Evolutionary conservation across 2,797 vertebrate species (phyloP).

Genomic region (Hypotaenidia okinawae): DNA sequence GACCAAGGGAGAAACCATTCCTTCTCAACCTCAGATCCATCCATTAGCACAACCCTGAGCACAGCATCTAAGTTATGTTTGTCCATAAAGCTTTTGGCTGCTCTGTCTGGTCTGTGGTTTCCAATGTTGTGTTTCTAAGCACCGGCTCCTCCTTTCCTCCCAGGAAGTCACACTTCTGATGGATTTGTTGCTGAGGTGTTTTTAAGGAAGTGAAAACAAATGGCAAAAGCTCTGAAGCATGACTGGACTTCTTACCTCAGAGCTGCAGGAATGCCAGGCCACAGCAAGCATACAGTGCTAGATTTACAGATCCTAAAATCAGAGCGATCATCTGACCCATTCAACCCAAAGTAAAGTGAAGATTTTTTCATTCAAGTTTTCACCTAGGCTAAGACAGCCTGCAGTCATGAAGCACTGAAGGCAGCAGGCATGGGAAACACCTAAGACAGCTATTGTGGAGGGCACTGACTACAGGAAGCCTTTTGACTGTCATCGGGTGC

Average conservation of each 20-base stretch:
- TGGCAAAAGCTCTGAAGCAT: neutral
- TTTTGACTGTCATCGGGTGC: neutral
- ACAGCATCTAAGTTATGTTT: neutral
- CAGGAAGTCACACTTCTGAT: constrained; percentile 12
- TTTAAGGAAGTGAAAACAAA: constrained; percentile 29
- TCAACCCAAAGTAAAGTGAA: neutral
- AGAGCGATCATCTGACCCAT: neutral
- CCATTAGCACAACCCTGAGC: neutral
- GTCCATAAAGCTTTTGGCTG: neutral
- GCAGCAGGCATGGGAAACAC: neutral
- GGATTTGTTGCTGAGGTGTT: constrained; percentile 12
- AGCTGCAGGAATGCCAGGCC: neutral
- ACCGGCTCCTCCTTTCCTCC: neutral
- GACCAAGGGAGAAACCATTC: neutral
- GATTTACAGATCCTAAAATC: neutral
- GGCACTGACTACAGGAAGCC: neutral
- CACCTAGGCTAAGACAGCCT: neutral
- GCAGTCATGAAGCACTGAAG: neutral
- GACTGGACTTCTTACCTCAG: neutral
- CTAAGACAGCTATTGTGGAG: neutral
- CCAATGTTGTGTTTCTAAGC: neutral
- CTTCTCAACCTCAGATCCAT: neutral
- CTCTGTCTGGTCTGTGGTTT: neutral
- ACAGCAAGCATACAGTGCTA: neutral
- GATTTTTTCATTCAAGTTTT: neutral